Evolutionary conservation across 2,888 invertebrate species (phyloP).

Genomic region (Dasysyrphus tricinctus): DNA sequence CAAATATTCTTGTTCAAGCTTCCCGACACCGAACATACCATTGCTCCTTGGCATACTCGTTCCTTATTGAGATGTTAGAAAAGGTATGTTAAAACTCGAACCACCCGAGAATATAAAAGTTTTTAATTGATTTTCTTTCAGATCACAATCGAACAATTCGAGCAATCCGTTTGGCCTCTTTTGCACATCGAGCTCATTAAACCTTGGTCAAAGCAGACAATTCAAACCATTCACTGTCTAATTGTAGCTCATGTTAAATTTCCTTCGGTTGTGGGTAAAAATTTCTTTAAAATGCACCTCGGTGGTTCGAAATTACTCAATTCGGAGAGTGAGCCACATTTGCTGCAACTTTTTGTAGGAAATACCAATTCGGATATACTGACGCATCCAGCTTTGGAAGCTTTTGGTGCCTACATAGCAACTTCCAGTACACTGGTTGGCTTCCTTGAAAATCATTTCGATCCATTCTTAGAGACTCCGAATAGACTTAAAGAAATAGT

Average conservation of each 20-base stretch:
- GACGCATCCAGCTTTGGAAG: conserved; percentile 87
- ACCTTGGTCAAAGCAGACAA: conserved; percentile 86
- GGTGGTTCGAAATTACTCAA: conserved; percentile 85
- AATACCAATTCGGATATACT: conserved; percentile 81
- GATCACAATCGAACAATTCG: conserved; percentile 85
- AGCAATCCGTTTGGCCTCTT: conserved; percentile 85
- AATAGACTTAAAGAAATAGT: conserved; percentile 86
- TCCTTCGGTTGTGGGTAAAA: conserved; percentile 84
- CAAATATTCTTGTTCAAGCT: conserved; percentile 81
- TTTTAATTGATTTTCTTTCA: conserved; percentile 77
- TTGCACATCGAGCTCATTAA: conserved; percentile 86
- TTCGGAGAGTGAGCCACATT: conserved; percentile 85
- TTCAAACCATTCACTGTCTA: conserved; percentile 88
- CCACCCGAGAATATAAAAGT: neutral
- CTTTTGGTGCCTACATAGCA: conserved; percentile 85
- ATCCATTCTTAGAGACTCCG: conserved; percentile 84
- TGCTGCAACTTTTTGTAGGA: conserved; percentile 87
- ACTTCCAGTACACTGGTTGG: conserved; percentile 84
- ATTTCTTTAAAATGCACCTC: conserved; percentile 85
- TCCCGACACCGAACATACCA: conserved; percentile 79
- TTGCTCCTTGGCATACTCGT: conserved; percentile 84
- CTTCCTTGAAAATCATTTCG: conserved; percentile 86
- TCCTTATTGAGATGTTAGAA: conserved; percentile 86
- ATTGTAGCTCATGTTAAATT: conserved; percentile 83
- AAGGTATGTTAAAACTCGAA: conserved; percentile 81